Base-by-base conservation (phyloP, 2,888 invertebrate genomes). In the Ecdyonurus torrentis region DNA sequence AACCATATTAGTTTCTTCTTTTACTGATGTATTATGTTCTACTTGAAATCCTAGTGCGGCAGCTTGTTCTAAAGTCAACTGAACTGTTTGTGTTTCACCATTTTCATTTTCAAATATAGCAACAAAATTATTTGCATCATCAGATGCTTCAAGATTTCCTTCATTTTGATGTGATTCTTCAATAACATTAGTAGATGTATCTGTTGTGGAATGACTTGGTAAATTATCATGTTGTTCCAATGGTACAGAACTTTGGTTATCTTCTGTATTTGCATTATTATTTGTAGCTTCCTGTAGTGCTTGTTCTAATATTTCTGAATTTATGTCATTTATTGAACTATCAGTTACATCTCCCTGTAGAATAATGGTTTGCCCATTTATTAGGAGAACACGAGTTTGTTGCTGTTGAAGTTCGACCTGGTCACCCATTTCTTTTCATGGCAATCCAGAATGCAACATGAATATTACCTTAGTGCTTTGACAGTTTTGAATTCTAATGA, bases 11-110 rank as follows among this genome's bases (percentile, higher is more conserved):
- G 15, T 37, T 37, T 37, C 37, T 37, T 37, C 37, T 37, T 37
- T 37, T 15, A 10, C 37, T 37, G 37, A 37, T 37, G 15, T 15
- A 37, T 37, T 15, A 37, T 37, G 5, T 10, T 37, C 37, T 37
- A 37, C 37, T 37, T 37, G 37, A 15, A 75, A 68, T 60, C 74
- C 74, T 63, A 75, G 68, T 25, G 73, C 74, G 2, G 71, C 70
- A 1, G 74, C 74, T 66, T 75, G 74, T 61, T 70, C 74, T 1
- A 71, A 70, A 1, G 74, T 74, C 10, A 75, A 64, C 15, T 74
- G 73, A 65, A 75, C 73, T 1, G 74, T 71, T 59, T 74, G 72
- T 1, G 72, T 68, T 60, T 71, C 71, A 50, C 65, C 66, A 52
- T 66, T 63, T 37, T 72, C 69, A 67, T 71, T 70, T 23, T 71